Percentiles rank a stretch among this genome's conserved stretches.
These are phyloP conservation scores for Ophioninae sp. DNA, from an alignment of 2,888 invertebrate genomes.

Conservation along the genomic window DNA sequence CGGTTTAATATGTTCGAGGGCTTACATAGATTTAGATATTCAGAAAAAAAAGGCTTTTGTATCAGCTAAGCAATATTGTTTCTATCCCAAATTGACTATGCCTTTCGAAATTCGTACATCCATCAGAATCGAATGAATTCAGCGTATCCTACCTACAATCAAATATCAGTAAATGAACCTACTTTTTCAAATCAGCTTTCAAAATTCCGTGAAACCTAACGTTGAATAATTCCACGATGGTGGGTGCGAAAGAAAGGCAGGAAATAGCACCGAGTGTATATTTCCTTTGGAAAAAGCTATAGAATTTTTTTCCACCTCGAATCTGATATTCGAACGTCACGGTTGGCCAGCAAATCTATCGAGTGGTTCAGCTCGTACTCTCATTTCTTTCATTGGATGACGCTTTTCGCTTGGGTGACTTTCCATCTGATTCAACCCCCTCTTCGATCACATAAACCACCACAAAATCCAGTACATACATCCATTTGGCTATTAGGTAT, in stretches of 20 bases:
- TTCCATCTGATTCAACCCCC: conserved; percentile 41
- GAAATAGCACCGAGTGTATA: conserved; percentile 25
- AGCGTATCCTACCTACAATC: too few relatives aligned
- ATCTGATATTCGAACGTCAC: conserved; percentile 50
- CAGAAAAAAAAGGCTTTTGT: too few relatives aligned
- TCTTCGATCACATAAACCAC: not conserved
- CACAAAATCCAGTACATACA: not conserved
- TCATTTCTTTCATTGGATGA: conserved; percentile 50
- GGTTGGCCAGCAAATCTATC: conserved; percentile 53
- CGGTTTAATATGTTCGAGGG: too few relatives aligned
- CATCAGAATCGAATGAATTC: too few relatives aligned
- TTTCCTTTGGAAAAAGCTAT: conserved; percentile 19
- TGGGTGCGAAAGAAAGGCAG: conserved; percentile 9
- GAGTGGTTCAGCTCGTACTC: conserved; percentile 47
- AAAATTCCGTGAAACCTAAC: conserved; percentile 21
- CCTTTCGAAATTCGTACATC: too few relatives aligned
- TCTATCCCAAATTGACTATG: too few relatives aligned
- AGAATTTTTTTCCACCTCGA: conserved; percentile 47
- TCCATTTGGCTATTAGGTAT: not conserved
- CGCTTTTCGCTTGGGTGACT: conserved; percentile 45
- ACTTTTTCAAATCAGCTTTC: conserved; percentile 5
- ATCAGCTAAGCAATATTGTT: too few relatives aligned
- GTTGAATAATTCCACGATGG: conserved; percentile 17
- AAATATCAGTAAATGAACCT: too few relatives aligned
- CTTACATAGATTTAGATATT: too few relatives aligned